These are phyloP conservation scores for Tympanuchus pallidicinctus DNA, from an alignment of 2,113 vertebrate genomes.

Conservation along the genomic window DNA sequence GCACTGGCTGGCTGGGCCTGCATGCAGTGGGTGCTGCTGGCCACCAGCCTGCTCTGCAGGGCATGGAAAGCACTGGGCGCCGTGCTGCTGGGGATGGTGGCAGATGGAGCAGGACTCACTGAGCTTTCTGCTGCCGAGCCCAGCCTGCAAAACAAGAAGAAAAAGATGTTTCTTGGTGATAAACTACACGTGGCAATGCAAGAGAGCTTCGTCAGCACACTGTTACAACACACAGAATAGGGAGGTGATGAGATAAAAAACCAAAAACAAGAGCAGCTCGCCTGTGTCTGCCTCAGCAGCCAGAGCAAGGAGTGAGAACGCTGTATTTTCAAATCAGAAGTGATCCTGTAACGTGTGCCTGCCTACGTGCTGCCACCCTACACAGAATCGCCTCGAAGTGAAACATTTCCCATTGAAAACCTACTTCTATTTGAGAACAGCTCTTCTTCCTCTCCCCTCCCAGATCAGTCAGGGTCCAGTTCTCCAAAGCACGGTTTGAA, in stretches of 20 bases:
- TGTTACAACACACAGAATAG: not conserved
- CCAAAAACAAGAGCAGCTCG: not conserved
- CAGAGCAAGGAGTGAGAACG: not conserved
- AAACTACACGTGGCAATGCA: fast-evolving
- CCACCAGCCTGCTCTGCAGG: slow-evolving; percentile 86
- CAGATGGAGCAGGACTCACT: slow-evolving; percentile 41
- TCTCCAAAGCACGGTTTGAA: not conserved
- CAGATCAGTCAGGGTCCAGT: not conserved
- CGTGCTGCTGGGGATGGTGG: slow-evolving; percentile 47
- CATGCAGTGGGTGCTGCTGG: slow-evolving; percentile 75
- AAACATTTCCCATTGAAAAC: not conserved
- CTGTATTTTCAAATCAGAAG: not conserved
- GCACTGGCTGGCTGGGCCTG: slow-evolving; percentile 78
- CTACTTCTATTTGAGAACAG: not conserved
- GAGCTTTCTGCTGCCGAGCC: slow-evolving; percentile 47
- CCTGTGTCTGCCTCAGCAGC: not conserved
- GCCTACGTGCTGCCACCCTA: not conserved
- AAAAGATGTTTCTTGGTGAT: fast-evolving
- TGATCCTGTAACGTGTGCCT: fast-evolving
- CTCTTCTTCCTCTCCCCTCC: not conserved
- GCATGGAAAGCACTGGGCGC: slow-evolving; percentile 85
- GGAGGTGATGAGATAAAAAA: not conserved
- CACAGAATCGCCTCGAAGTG: fast-evolving
- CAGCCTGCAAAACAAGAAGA: slow-evolving; percentile 33
- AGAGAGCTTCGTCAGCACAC: fast-evolving